phyloP scores from a whole-genome alignment of 2,113 vertebrate genomes.

The Danionella cerebrum region DNA sequence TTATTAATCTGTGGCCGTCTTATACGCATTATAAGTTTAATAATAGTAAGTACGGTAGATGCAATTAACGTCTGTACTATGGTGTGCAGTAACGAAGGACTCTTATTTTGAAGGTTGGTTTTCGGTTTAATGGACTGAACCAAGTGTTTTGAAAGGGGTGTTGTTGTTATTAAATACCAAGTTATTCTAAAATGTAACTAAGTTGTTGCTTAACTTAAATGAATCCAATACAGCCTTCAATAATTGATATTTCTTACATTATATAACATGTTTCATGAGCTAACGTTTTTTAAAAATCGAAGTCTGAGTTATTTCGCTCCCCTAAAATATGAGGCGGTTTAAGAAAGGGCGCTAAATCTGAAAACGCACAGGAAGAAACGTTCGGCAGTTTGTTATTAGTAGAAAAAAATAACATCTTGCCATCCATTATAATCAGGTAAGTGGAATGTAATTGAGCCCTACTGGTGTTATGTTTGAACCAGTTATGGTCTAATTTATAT shows the following conservation, averaged over 20 bases:
- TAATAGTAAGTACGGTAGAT: no score
- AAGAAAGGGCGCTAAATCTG: slow-evolving; percentile 21
- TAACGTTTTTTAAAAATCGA: neutral
- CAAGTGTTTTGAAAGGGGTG: neutral
- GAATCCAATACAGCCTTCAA: neutral
- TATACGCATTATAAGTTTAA: no score
- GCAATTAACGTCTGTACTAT: no score
- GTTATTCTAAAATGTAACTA: no score
- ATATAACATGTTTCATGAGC: neutral
- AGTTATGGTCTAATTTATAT: neutral
- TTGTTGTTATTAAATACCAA: neutral
- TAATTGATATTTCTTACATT: rapidly evolving
- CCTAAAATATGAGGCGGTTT: neutral
- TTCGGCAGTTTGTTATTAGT: neutral
- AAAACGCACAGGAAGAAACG: neutral
- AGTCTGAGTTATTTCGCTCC: neutral
- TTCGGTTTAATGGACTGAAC: neutral
- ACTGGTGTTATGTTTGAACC: neutral
- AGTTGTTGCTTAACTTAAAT: no score
- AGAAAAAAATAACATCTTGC: neutral
- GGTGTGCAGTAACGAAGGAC: no score
- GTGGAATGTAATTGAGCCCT: neutral
- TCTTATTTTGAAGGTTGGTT: no score
- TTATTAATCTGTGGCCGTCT: no score
- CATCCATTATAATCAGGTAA: neutral